phyloP scores from a whole-genome alignment of 1,140 invertebrate species.

The Philopotamus ludificatus region DNA sequence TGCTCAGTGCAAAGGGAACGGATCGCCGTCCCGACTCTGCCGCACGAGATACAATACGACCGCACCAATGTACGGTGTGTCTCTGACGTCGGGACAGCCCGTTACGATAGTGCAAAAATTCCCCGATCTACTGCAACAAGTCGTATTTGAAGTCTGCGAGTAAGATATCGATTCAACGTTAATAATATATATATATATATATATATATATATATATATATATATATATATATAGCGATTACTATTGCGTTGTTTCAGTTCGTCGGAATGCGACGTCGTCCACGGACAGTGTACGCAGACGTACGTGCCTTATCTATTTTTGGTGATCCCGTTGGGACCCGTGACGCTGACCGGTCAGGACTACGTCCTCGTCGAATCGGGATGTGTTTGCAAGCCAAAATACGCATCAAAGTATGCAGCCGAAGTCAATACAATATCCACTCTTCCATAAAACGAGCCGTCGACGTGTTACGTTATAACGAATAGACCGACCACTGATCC shows the following conservation, averaged over 20 bases:
- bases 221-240: no score
- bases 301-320: slow-evolving; percentile 89
- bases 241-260: slow-evolving; percentile 60
- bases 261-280: slow-evolving; percentile 82
- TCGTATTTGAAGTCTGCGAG: slow-evolving; percentile 88
- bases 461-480: no score
- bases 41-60: slow-evolving; percentile 89
- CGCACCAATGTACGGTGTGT: slow-evolving; percentile 90
- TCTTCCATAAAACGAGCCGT: slow-evolving; percentile 35
- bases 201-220: no score
- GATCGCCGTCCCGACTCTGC: slow-evolving; percentile 74
- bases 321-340: slow-evolving; percentile 85
- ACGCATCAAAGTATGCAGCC: slow-evolving; percentile 57
- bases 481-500: no score
- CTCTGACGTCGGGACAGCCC: slow-evolving; percentile 85
- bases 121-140: slow-evolving; percentile 89
- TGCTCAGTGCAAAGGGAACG: slow-evolving; percentile 45
- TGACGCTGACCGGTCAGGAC: slow-evolving; percentile 87
- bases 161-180: slow-evolving; percentile 47
- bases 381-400: slow-evolving; percentile 85
- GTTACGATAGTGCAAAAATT: slow-evolving; percentile 94
- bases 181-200: neutral
- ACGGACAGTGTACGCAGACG: slow-evolving; percentile 87
- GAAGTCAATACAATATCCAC: slow-evolving; percentile 54
- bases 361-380: slow-evolving; percentile 91